Evolutionary conservation across 2,888 invertebrate species (phyloP), one percentile per base, ranked within the genome.

Genomic region (Dasypolia templi): DNA sequence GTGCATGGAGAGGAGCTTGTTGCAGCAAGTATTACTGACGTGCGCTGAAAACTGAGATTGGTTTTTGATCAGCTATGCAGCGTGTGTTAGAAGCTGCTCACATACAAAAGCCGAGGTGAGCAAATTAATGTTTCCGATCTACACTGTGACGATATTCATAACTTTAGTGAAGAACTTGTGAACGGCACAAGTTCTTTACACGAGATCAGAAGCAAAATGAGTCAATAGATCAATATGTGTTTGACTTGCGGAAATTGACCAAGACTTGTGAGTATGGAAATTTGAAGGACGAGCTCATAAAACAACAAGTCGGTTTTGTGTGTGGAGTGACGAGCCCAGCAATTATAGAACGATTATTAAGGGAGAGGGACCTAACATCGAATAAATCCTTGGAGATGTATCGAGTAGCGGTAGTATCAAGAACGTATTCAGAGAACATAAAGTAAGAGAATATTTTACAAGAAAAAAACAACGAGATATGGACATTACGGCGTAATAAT

Each of bases 1-100:
- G 64, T 69, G 70, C 51, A 75, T 70, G 72, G 79, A 69, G 69
- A 69, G 46, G n/a, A 58, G 72, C 61, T 65, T 51, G 65, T 62
- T 74, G 79, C 63, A 66, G 53, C 32, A 26, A 39, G 39, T 58
- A 35, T 62, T 58, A 19, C 42, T 79, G 59, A 32, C 35, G 42
- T 55, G 12, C 42, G 58, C 56, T 42, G 1, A 17, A 29, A 14
- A 29, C 51, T 35, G 44, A n/a, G 35, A 56, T 59, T 32, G 63
- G 32, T 35, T 71, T n/a, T 55, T 65, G 66, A 68, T 71, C 64
- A 80, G 69, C 46, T 55, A n/a, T 55, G 35, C 35, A 26, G 42
- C 32, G 14, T 29, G 59, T 64, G 35, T 53, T 19, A 46, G 14
- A 42, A 26, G 32, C 49, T 44, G n/a, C 49, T 26, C n/a, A 19